phyloP scores from a whole-genome alignment of 2,113 vertebrate genomes.

The Sorex araneus region DNA sequence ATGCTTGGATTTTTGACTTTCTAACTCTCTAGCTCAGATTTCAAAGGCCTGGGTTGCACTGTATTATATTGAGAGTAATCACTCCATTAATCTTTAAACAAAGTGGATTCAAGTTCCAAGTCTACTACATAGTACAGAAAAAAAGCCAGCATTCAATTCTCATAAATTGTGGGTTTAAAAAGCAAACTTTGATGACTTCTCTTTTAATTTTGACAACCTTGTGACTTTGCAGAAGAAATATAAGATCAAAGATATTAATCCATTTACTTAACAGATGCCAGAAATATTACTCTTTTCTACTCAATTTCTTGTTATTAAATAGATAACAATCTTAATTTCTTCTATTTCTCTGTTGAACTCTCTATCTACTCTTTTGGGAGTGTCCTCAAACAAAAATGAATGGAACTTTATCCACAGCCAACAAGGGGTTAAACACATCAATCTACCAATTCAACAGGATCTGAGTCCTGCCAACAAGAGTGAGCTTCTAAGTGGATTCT shows the following conservation, averaged over 20 bases:
- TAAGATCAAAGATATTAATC: neutral
- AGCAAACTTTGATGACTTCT: neutral
- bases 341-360: neutral
- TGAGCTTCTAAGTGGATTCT: neutral
- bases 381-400: neutral
- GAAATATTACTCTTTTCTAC: neutral
- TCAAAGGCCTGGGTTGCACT: neutral
- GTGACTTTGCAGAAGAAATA: slow-evolving; percentile 33
- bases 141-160: neutral
- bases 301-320: too few relatives aligned
- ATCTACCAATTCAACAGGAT: neutral
- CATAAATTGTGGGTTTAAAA: neutral
- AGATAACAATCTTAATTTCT: neutral
- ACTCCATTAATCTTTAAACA: neutral
- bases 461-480: neutral
- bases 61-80: neutral
- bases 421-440: neutral
- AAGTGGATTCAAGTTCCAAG: neutral
- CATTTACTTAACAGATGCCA: neutral
- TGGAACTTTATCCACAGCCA: neutral
- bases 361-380: neutral
- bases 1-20: neutral
- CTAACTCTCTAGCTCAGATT: neutral
- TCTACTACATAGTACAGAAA: neutral
- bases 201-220: slow-evolving; percentile 33